Conservation (phyloP, 1,140 invertebrate species). For the Araneus ventricosus region DNA sequence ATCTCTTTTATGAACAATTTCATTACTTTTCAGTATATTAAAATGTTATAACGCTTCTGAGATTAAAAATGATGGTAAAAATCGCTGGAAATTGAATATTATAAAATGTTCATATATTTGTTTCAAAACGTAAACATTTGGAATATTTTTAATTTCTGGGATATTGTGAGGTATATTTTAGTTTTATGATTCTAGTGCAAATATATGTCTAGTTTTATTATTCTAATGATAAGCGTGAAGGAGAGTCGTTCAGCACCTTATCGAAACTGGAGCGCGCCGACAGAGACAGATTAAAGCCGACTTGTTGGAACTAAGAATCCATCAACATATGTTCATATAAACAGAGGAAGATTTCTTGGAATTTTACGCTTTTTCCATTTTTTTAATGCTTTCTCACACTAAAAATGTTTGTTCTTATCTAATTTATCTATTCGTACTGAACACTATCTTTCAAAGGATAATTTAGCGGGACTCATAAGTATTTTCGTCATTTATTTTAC, state of each 20-base stretch:
- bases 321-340: background rate
- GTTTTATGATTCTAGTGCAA: background rate
- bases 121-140: no score
- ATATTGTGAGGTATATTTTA: background rate
- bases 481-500: background rate
- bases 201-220: background rate
- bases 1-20: no score
- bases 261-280: background rate
- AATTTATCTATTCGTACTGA: background rate
- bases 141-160: no score
- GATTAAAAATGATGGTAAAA: no score
- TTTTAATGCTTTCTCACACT: background rate
- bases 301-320: background rate
- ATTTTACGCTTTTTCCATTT: background rate
- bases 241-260: background rate
- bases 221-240: background rate
- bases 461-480: background rate
- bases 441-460: background rate
- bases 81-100: no score
- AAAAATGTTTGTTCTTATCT: background rate
- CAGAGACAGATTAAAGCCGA: background rate
- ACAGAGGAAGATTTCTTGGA: constrained; percentile 2
- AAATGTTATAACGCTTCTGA: no score
- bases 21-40: no score
- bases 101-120: no score